Evolutionary conservation across 2,113 vertebrate species (phyloP).

Genomic region (Ceyx melanurus): DNA sequence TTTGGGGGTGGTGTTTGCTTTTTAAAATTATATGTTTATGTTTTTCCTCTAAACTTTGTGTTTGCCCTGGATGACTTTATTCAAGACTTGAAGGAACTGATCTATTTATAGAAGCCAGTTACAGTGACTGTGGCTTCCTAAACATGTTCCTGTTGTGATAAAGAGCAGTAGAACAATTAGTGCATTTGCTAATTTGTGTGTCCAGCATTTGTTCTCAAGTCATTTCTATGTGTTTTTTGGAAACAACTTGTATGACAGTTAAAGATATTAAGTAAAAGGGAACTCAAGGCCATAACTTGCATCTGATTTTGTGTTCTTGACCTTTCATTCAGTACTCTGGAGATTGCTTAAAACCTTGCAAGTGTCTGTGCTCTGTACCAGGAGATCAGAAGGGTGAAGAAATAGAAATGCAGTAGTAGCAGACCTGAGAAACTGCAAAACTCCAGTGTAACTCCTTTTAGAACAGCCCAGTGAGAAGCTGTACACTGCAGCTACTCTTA

Average conservation of each 20-base stretch:
- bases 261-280: not conserved
- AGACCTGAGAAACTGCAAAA: not conserved
- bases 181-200: not conserved
- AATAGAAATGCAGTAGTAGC: not conserved
- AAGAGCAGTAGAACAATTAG: not conserved
- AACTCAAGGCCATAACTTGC: not conserved
- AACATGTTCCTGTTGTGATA: not conserved
- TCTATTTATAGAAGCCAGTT: not conserved
- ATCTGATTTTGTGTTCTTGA: not conserved
- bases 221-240: not conserved
- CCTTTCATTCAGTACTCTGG: not conserved
- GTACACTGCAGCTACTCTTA: not conserved
- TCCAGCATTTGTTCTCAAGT: not conserved
- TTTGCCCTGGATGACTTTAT: not conserved
- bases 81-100: not conserved
- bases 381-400: not conserved
- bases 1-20: not conserved
- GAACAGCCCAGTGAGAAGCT: no score
- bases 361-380: not conserved
- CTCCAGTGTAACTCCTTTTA: no score
- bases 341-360: not conserved
- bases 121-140: not conserved
- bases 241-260: not conserved
- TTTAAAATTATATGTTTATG: not conserved
- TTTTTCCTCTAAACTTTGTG: not conserved